These are phyloP conservation scores for Hemitrygon akajei DNA, from an alignment of 2,797 vertebrate species.

Conservation along the genomic window DNA sequence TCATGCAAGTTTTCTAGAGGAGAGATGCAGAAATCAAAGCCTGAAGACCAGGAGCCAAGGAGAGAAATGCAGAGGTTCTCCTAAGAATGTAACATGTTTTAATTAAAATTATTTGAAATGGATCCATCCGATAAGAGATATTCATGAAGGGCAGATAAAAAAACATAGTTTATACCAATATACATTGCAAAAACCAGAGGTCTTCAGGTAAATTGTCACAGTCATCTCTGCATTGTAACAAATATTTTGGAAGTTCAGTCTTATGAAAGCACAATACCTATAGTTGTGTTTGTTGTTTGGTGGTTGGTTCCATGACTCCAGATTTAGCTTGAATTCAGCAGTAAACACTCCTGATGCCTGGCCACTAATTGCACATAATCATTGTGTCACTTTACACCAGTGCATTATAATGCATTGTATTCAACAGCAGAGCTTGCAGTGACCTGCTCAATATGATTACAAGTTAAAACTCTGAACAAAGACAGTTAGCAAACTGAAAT, in stretches of 20 bases:
- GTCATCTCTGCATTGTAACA: neutral
- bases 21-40: neutral
- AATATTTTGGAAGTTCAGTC: neutral
- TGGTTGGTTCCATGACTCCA: constrained; percentile 27
- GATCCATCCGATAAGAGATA: neutral
- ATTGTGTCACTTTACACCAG: constrained; percentile 10
- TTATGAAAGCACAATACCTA: neutral
- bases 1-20: neutral
- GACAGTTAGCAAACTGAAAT: neutral
- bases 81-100: neutral
- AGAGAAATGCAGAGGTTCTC: neutral
- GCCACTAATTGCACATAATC: constrained; percentile 1
- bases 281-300: constrained; percentile 25
- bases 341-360: neutral
- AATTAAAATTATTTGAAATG: neutral
- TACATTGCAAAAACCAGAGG: neutral
- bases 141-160: neutral
- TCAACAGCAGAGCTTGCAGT: neutral
- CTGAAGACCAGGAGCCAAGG: neutral
- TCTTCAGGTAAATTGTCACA: neutral
- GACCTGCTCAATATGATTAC: constrained; percentile 1
- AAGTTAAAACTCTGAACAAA: neutral
- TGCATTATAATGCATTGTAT: neutral
- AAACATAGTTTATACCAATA: neutral
- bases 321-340: constrained; percentile 5